Conservation (phyloP, 2,888 invertebrate species). For the Mechanitis mazaeus region DNA sequence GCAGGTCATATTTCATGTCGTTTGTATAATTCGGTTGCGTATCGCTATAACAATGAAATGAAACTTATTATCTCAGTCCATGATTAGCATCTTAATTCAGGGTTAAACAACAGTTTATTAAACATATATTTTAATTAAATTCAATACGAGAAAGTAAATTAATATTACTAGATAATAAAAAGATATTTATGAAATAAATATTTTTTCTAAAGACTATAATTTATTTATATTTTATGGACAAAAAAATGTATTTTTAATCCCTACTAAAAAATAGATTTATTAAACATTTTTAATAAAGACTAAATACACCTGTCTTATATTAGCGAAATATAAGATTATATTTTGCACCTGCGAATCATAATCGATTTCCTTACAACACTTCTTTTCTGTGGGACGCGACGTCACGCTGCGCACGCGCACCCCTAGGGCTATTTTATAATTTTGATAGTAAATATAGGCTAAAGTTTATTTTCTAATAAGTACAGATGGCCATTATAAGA, state of each 20-base stretch:
- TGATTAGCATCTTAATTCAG: neutral
- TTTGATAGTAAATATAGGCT: neutral
- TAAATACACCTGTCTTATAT: conserved; percentile 45
- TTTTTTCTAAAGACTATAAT: too few relatives aligned
- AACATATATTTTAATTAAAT: neutral
- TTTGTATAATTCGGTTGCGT: conserved; percentile 27
- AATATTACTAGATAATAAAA: neutral
- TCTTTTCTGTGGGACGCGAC: conserved; percentile 42
- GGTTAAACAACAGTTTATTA: neutral
- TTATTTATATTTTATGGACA: neutral
- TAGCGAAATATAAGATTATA: conserved; percentile 44
- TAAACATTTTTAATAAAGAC: conserved; percentile 14
- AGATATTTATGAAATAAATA: neutral
- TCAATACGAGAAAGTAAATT: neutral
- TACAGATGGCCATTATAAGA: too few relatives aligned
- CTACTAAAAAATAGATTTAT: conserved; percentile 4
- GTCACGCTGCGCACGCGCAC: conserved; percentile 56
- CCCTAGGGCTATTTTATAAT: conserved; percentile 43
- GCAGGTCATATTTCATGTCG: conserved; percentile 53
- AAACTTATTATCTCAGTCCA: conserved; percentile 41
- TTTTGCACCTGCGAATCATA: conserved; percentile 68
- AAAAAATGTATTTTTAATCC: too few relatives aligned
- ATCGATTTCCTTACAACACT: conserved; percentile 53
- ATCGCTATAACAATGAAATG: conserved; percentile 56
- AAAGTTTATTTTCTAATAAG: neutral